A percentile compares a stretch with the other conserved stretches of the same genome.
These are phyloP conservation scores for Ceratina australensis DNA, from an alignment of 1,140 invertebrate species.

Conservation along the genomic window DNA sequence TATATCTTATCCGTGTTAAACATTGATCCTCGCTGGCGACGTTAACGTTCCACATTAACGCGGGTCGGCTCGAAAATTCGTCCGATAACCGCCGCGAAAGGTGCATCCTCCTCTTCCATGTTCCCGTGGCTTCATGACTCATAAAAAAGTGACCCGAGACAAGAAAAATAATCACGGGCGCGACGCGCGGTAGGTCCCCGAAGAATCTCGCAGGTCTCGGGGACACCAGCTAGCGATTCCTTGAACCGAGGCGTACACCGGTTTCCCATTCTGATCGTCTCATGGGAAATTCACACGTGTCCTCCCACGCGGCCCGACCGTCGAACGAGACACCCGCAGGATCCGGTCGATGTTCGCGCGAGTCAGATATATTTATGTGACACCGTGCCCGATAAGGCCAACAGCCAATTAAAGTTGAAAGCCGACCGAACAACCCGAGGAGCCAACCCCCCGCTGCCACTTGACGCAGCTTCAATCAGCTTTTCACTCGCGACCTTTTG, in stretches of 20 bases:
- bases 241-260: background rate
- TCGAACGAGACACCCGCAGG: background rate
- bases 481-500: slow-evolving; percentile 16
- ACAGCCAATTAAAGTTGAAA: slow-evolving; percentile 67
- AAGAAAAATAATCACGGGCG: background rate
- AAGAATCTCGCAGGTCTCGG: background rate
- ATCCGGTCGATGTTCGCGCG: background rate
- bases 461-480: slow-evolving; percentile 41
- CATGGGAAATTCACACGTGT: slow-evolving; percentile 41
- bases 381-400: slow-evolving; percentile 58
- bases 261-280: slow-evolving; percentile 42
- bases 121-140: background rate
- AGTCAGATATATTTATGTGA: slow-evolving; percentile 64
- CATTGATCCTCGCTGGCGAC: slow-evolving; percentile 8
- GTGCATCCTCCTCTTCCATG: slow-evolving; percentile 14
- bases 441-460: slow-evolving; percentile 62
- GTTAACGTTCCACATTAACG: background rate
- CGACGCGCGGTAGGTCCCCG: slow-evolving; percentile 10
- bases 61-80: slow-evolving; percentile 2
- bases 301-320: background rate
- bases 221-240: background rate
- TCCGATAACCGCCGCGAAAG: slow-evolving; percentile 12
- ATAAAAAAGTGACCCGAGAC: background rate
- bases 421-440: slow-evolving; percentile 36
- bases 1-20: slow-evolving; percentile 7